phyloP scores from a whole-genome alignment of 1,140 invertebrate genomes.

The Bombus breviceps region DNA sequence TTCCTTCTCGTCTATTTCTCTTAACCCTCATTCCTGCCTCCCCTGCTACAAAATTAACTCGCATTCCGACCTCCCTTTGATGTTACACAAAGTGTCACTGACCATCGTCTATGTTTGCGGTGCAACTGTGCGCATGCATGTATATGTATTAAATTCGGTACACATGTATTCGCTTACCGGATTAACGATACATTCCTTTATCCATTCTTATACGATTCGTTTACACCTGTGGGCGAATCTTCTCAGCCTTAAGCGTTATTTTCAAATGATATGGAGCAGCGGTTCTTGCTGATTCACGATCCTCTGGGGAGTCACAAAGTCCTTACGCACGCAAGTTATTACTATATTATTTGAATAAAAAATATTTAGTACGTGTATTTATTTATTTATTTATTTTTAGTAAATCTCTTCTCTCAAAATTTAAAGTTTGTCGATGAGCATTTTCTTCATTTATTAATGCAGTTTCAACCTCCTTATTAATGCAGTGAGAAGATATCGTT shows the following conservation, averaged over 20 bases:
- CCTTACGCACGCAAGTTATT: no score
- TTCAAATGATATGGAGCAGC: background rate
- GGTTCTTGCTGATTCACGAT: background rate
- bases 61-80: conserved; percentile 50
- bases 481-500: no score
- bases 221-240: background rate
- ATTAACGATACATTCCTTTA: conserved; percentile 12
- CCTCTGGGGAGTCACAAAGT: no score
- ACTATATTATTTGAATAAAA: no score
- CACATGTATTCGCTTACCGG: background rate
- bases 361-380: no score
- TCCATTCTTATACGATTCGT: background rate
- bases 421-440: no score
- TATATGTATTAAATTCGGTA: background rate
- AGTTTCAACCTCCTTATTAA: no score
- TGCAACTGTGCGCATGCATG: background rate
- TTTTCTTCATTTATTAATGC: no score
- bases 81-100: conserved; percentile 31
- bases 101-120: conserved; percentile 5
- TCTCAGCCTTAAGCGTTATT: background rate
- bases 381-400: no score
- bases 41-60: conserved; percentile 42
- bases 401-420: no score
- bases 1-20: background rate
- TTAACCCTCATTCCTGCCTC: conserved; percentile 20